A percentile compares a stretch with the other conserved stretches of the same genome.
phyloP scores from a whole-genome alignment of 2,888 invertebrate species.

The Dicranocentrus wangi region DNA sequence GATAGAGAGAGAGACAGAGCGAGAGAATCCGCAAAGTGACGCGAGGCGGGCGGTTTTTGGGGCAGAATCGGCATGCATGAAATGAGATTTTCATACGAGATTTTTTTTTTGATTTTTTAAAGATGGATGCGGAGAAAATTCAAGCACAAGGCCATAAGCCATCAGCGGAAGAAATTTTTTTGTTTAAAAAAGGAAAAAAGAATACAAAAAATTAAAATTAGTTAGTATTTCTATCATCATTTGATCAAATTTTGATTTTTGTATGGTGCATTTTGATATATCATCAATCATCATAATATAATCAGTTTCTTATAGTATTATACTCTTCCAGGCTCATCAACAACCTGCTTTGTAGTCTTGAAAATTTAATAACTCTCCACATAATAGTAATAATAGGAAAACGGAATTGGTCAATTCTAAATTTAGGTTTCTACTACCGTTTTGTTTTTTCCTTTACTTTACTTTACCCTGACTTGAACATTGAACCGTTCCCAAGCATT shows the following conservation, averaged over 20 bases:
- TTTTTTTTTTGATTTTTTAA: slow-evolving; percentile 50
- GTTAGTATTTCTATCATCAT: slow-evolving; percentile 22
- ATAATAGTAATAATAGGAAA: no score
- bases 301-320: no score
- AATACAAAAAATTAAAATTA: slow-evolving; percentile 52
- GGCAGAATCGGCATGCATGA: slow-evolving; percentile 70
- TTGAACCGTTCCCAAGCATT: slow-evolving; percentile 63
- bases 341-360: no score
- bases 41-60: slow-evolving; percentile 63
- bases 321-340: no score
- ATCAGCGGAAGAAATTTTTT: slow-evolving; percentile 69
- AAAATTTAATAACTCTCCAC: no score
- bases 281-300: not conserved
- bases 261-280: slow-evolving; percentile 1
- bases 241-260: not conserved
- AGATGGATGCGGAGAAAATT: slow-evolving; percentile 71
- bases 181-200: slow-evolving; percentile 10
- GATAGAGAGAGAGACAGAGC: slow-evolving; percentile 52
- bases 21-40: slow-evolving; percentile 62
- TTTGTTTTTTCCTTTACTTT: no score
- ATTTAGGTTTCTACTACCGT: no score
- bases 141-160: slow-evolving; percentile 73
- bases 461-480: slow-evolving; percentile 45
- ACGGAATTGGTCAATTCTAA: no score
- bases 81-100: slow-evolving; percentile 54